Evolutionary conservation across 1,140 invertebrate genomes (phyloP).

Genomic region (Pararge aegeria): DNA sequence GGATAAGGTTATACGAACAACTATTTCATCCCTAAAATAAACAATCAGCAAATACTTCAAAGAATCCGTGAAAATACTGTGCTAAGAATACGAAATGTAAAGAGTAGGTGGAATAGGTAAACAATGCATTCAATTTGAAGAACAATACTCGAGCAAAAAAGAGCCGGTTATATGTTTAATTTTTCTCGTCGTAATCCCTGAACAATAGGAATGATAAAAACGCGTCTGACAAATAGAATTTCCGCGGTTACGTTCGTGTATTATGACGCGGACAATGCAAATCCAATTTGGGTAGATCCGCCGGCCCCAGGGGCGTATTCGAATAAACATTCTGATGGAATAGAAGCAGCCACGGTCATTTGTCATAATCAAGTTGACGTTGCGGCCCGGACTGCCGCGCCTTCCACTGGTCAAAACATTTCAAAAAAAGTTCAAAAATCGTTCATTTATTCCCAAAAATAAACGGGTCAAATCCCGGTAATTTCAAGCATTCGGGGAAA

Average conservation of each 20-base stretch:
- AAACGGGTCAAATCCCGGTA: too few relatives aligned
- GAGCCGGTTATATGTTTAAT: neutral
- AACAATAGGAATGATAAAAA: slow-evolving; percentile 14
- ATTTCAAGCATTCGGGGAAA: too few relatives aligned
- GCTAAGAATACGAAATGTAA: neutral
- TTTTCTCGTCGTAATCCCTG: neutral
- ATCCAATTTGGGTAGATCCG: slow-evolving; percentile 47
- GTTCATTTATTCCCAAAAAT: too few relatives aligned
- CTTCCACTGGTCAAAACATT: slow-evolving; percentile 31
- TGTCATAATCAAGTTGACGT: slow-evolving; percentile 66
- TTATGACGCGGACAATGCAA: slow-evolving; percentile 47
- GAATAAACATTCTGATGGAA: slow-evolving; percentile 66
- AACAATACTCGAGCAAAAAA: slow-evolving; percentile 1
- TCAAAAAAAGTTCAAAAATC: neutral
- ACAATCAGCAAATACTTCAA: too few relatives aligned
- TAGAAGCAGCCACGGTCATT: slow-evolving; percentile 48
- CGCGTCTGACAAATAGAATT: slow-evolving; percentile 13
- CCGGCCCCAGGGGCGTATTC: slow-evolving; percentile 38
- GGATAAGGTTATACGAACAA: too few relatives aligned
- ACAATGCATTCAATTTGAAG: neutral
- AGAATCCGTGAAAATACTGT: too few relatives aligned
- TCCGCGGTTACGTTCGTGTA: slow-evolving; percentile 14
- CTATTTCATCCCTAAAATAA: too few relatives aligned
- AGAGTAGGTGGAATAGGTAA: neutral
- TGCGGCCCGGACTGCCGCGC: slow-evolving; percentile 47